Conservation (phyloP, 1,140 invertebrate genomes). For the Goniozus legneri region DNA sequence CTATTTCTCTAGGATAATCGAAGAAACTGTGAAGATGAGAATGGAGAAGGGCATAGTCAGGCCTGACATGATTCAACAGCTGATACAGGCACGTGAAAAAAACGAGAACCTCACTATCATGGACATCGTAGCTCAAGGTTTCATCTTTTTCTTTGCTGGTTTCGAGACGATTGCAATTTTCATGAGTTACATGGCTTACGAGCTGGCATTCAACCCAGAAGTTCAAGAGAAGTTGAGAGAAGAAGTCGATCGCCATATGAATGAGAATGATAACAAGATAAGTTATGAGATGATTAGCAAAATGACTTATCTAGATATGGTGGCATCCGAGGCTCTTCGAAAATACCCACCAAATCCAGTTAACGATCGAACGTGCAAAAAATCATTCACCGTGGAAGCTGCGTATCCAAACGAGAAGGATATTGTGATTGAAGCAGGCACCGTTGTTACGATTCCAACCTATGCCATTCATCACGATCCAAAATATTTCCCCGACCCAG, state of each 20-base stretch:
- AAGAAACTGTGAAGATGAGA: constrained; percentile 4
- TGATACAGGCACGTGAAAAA: constrained; percentile 12
- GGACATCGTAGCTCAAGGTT: constrained; percentile 50
- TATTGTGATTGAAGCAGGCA: constrained; percentile 19
- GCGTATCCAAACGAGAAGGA: constrained; percentile 1
- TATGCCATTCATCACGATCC: constrained; percentile 34
- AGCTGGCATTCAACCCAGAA: constrained; percentile 58
- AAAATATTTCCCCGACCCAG: constrained; percentile 43
- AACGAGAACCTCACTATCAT: constrained; percentile 45
- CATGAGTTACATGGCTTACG: constrained; percentile 52
- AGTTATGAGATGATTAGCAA: constrained; percentile 24
- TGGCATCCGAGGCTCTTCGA: constrained; percentile 55
- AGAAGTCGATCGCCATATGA: constrained; percentile 44
- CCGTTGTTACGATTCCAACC: constrained; percentile 29
- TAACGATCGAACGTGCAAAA: constrained; percentile 49
- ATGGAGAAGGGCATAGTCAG: constrained; percentile 8
- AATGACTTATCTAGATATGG: constrained; percentile 37
- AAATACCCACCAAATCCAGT: constrained; percentile 56
- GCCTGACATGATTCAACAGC: constrained; percentile 21
- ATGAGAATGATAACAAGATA: not conserved
- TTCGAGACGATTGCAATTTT: constrained; percentile 61
- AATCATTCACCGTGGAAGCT: constrained; percentile 38
- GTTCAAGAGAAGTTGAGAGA: constrained; percentile 58
- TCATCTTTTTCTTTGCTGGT: constrained; percentile 60
- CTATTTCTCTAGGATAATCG: constrained; percentile 8